Evolutionary conservation across 2,888 invertebrate genomes (phyloP), one percentile per base, ranked within the genome.

Genomic region (Acrocyrtus sp.): DNA sequence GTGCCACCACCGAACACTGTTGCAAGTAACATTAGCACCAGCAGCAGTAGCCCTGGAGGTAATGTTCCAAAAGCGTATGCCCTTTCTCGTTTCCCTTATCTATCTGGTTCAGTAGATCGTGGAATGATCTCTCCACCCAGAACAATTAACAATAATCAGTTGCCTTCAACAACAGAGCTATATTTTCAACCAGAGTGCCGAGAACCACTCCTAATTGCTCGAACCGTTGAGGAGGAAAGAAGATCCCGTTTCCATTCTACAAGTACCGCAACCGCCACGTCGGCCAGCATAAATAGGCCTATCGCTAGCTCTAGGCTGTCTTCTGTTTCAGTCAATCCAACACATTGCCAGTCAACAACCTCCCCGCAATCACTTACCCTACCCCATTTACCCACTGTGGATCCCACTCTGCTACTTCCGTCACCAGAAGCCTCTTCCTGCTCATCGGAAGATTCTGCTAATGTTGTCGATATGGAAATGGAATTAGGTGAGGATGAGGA

Each of bases 361-460:
- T n/a, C n/a, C n/a, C n/a, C n/a, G n/a, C 41, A 51, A 43, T 27
- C 43, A 45, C 26, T 47, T 6, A 43, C 57, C 22, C 29, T 22
- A 26, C 50, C 34, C 29, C 47, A 47, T 27, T 27, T 61, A 21
- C 69, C 61, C 24, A 50, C 68, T 29, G 12, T 39, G 19, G n/a
- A n/a, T n/a, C n/a, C n/a, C n/a, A n/a, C n/a, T n/a, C 27, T 69
- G n/a, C 41, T 62, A 8, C 24, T 60, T 21, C 62, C 69, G 6
- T 70, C 69, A 17, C 69, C 69, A 6, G 69, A 70, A 45, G 62
- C 69, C n/a, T 70, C 69, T 10, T 70, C 69, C 8, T 60, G 60
- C 43, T 70, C 69, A 47, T 70, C 69, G 1, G 69, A 70, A 51
- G 69, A 70, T 24, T 70, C 54, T 45, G 69, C 62, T 27, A 29